These are phyloP conservation scores for Leucoraja ocellata DNA, from an alignment of 2,797 vertebrate species.

Conservation along the genomic window DNA sequence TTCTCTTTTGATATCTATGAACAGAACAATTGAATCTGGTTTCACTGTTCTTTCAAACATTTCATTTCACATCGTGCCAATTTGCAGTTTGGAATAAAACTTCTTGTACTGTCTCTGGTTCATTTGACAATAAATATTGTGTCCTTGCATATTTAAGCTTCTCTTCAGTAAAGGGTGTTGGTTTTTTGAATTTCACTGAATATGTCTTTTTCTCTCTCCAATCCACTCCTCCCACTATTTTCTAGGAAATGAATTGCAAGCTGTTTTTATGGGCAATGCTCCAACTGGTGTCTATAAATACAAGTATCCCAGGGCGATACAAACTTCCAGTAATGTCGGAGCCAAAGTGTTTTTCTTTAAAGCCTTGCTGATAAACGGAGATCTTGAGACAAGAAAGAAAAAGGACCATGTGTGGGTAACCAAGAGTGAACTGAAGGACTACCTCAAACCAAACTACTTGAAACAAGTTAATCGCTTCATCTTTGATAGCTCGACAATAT, in stretches of 20 bases:
- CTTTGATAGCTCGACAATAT: constrained; percentile 58
- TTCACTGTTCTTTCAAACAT: too few species aligned
- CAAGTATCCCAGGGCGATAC: constrained; percentile 71
- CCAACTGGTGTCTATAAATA: constrained; percentile 92
- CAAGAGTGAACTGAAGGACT: constrained; percentile 74
- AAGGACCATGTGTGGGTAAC: constrained; percentile 70
- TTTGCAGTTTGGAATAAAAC: not conserved
- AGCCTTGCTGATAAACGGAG: constrained; percentile 66
- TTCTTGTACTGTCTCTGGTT: not conserved
- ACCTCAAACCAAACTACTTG: constrained; percentile 75
- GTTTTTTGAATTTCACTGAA: not conserved
- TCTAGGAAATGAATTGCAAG: constrained; percentile 65
- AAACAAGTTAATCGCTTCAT: constrained; percentile 74
- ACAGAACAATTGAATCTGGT: not conserved
- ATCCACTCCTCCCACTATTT: not conserved
- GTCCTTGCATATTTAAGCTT: not conserved
- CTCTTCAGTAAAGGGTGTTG: too few species aligned
- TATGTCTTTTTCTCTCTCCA: not conserved
- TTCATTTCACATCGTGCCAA: not conserved
- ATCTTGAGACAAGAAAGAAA: constrained; percentile 46
- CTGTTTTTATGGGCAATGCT: constrained; percentile 80
- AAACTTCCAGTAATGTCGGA: constrained; percentile 64
- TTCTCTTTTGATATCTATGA: not conserved
- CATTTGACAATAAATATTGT: not conserved
- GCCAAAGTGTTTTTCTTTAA: constrained; percentile 96